These are phyloP conservation scores for Daktulosphaira vitifoliae DNA, from an alignment of 1,140 invertebrate genomes.

Conservation along the genomic window DNA sequence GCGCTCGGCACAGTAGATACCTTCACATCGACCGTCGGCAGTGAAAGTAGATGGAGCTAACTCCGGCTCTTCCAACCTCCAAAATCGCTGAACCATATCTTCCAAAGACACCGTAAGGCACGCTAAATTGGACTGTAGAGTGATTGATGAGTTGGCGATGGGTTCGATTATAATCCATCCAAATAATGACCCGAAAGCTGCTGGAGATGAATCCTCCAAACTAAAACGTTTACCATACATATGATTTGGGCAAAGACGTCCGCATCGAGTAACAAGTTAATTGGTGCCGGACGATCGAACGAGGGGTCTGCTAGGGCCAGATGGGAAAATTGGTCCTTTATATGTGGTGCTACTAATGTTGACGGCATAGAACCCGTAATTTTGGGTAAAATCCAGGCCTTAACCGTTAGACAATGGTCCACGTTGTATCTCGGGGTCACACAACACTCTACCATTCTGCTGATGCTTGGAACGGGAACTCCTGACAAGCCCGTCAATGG, in stretches of 20 bases:
- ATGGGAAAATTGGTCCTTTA: not conserved
- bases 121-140: not conserved
- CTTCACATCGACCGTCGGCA: too few relatives aligned
- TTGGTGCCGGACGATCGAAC: not conserved
- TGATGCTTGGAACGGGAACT: not conserved
- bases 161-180: not conserved
- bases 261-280: not conserved
- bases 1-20: not conserved
- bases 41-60: not conserved
- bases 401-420: not conserved
- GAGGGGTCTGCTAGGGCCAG: not conserved
- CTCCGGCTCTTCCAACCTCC: not conserved
- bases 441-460: not conserved
- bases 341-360: not conserved
- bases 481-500: not conserved
- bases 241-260: too few relatives aligned
- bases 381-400: too few relatives aligned
- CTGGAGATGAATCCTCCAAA: too few relatives aligned
- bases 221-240: too few relatives aligned
- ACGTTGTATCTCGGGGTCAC: not conserved
- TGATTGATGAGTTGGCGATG: not conserved
- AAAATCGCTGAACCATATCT: not conserved
- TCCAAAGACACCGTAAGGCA: not conserved
- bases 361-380: too few relatives aligned
- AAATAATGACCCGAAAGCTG: not conserved